Evolutionary conservation across 2,113 vertebrate species (phyloP).

Genomic region (Cariama cristata): DNA sequence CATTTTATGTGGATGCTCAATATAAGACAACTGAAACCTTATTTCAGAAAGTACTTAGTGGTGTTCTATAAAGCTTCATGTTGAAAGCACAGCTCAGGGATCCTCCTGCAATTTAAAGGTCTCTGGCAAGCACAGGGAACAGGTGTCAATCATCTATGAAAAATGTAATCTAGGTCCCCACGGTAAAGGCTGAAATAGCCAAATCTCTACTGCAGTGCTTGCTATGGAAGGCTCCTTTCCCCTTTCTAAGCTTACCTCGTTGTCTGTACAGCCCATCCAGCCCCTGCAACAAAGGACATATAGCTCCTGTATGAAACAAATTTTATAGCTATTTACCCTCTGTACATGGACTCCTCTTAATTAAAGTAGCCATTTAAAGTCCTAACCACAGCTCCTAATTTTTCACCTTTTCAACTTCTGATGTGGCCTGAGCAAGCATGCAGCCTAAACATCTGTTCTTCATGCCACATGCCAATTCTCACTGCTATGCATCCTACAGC

Average conservation of each 20-base stretch:
- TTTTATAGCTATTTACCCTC: neutral
- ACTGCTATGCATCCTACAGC: no score
- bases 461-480: neutral
- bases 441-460: neutral
- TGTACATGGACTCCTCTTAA: neutral
- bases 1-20: neutral
- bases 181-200: neutral
- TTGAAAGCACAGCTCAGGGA: conserved; percentile 4
- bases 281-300: neutral
- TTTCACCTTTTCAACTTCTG: neutral
- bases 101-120: conserved; percentile 18
- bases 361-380: neutral
- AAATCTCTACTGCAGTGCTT: neutral
- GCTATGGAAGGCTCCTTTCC: neutral
- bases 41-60: conserved; percentile 31
- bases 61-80: neutral
- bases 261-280: neutral
- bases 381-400: neutral
- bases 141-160: conserved; percentile 18
- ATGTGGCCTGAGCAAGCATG: neutral
- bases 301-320: rapidly evolving
- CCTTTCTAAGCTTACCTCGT: neutral
- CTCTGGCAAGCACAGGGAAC: neutral
- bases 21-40: neutral
- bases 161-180: neutral